These are phyloP conservation scores for Andricus curvator DNA, from an alignment of 2,888 invertebrate species.

Conservation along the genomic window DNA sequence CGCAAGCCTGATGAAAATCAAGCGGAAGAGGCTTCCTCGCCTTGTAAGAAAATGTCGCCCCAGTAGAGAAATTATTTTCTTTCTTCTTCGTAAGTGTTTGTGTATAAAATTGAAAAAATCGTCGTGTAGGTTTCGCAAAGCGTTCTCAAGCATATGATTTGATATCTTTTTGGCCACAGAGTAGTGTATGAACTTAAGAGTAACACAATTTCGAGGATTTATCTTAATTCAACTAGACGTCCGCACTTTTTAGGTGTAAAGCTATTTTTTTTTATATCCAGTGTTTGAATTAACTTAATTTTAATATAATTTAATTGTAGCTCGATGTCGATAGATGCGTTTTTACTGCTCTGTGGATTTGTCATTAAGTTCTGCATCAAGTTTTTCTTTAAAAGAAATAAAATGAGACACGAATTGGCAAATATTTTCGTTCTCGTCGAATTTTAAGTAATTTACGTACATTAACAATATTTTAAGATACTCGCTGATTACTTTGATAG, in stretches of 20 bases:
- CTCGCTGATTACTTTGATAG: slow-evolving; percentile 3
- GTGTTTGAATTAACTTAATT: no score
- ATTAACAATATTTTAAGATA: not conserved
- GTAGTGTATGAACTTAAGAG: not conserved
- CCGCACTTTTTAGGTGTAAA: no score
- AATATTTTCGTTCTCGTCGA: not conserved
- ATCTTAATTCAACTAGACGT: no score
- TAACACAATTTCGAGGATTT: no score
- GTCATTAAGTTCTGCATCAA: not conserved
- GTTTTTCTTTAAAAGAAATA: not conserved
- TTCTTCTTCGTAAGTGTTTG: not conserved
- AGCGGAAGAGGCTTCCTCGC: slow-evolving; percentile 77
- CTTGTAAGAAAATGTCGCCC: slow-evolving; percentile 82
- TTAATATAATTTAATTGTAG: no score
- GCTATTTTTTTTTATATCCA: no score
- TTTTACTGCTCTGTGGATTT: not conserved
- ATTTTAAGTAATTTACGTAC: slow-evolving; percentile 13
- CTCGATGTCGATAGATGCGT: no score
- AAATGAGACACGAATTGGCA: slow-evolving; percentile 8
- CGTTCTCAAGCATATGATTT: no score
- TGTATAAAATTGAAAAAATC: slow-evolving; percentile 6
- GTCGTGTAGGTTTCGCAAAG: not conserved
- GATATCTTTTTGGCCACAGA: not conserved
- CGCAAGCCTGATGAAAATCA: slow-evolving; percentile 84
- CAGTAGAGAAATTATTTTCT: slow-evolving; percentile 7